phyloP scores from a whole-genome alignment of 2,888 invertebrate species.

The Artemia sinica region DNA sequence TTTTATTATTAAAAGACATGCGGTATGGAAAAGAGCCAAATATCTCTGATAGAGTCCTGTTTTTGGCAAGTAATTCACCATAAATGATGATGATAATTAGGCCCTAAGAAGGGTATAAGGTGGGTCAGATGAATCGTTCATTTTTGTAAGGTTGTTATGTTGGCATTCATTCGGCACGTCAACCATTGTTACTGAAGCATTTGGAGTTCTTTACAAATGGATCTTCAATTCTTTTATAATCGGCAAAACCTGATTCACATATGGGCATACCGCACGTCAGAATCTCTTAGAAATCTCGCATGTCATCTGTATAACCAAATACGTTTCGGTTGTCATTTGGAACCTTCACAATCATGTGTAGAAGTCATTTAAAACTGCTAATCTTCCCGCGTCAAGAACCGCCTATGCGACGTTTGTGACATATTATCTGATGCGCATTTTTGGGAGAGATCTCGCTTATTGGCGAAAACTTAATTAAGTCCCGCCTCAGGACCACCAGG shows the following conservation, averaged over 20 bases:
- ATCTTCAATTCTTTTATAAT: no score
- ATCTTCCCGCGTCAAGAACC: slow-evolving; percentile 9
- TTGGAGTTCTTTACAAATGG: no score
- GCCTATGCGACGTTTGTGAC: slow-evolving; percentile 1
- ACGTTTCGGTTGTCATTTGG: slow-evolving; percentile 10
- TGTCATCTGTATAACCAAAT: background rate
- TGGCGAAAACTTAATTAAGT: background rate
- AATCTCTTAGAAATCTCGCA: background rate
- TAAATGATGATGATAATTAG: no score
- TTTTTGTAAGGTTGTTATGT: no score
- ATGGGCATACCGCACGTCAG: slow-evolving; percentile 8
- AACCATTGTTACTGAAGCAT: no score
- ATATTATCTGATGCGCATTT: slow-evolving; percentile 12
- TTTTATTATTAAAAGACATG: no score
- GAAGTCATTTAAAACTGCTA: slow-evolving; percentile 14
- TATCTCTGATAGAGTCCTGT: no score
- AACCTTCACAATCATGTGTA: slow-evolving; percentile 10
- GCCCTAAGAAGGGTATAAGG: no score
- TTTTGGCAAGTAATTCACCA: no score
- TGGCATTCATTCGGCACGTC: no score
- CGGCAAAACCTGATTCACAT: background rate
- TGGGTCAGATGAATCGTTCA: no score
- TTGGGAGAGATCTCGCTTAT: background rate
- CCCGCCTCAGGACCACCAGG: background rate
- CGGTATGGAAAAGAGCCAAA: no score